Base-by-base conservation (phyloP, 2,113 vertebrate genomes). In the Brienomyrus longianalis region DNA sequence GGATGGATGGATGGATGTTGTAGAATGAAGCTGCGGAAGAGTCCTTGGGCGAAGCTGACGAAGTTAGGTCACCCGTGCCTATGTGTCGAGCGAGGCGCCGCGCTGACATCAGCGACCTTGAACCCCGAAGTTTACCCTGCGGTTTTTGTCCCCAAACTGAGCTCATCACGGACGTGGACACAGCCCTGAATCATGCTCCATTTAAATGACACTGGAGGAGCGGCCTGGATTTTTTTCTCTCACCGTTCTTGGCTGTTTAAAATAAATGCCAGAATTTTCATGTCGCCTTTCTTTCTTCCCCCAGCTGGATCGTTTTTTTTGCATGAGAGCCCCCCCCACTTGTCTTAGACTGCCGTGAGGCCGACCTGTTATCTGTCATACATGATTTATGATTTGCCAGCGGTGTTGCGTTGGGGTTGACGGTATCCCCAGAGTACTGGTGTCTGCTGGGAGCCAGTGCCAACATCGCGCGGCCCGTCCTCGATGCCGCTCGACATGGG, bases 231-330 rank as follows among this genome's bases (percentile, higher is more conserved):
- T 77, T 88, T 31, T 39, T 77, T 62, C 54, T 56, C 35, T 39
- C 35, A 7, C 17, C 21, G 7, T 88, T 56, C 50, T 31, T 74
- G 27, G 47, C 62, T 48, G 62, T 88, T 50, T 27, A 88, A 70
- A 88, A 66, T 66, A 88, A 88, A 88, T 88, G 88, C 59, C 88
- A 88, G 88, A 66, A 88, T 88, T 74, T 74, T n/a, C 88, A 88
- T 88, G 62, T 88, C 66, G 83, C 48, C 70, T 89, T 89, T 89
- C 21, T n/a, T 51, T 50, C 27, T 15, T 83, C 47, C 47, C 88
- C 70, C 11, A 13, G 27, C 48, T 52, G 59, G 66, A 48, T 39
- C 13, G 59, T 35, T 77, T 39, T 77, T 39, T 89, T 35, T 13
- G 23, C 1, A 35, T 27, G 7, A 1, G 31, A 0, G 2, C 21